Evolutionary conservation across 2,113 vertebrate genomes (phyloP).

Genomic region (Xyliphius kryptos): DNA sequence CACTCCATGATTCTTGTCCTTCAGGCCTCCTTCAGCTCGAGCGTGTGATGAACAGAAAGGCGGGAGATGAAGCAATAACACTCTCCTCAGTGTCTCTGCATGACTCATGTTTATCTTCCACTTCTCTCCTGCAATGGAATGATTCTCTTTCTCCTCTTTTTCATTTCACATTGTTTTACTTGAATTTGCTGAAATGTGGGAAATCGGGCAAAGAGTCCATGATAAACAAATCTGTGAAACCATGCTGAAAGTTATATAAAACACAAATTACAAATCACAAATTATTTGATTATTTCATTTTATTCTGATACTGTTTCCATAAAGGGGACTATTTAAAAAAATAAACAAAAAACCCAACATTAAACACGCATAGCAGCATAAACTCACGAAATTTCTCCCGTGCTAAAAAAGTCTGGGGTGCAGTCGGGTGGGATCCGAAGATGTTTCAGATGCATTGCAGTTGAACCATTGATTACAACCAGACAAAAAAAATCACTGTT

Average conservation of each 20-base stretch:
- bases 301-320: no score
- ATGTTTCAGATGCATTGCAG: no score
- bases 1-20: not conserved
- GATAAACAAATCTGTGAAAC: no score
- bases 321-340: no score
- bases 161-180: conserved; percentile 11
- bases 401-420: no score
- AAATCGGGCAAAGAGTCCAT: conserved; percentile 12
- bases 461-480: no score
- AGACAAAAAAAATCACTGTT: no score
- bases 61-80: conserved; percentile 33
- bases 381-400: no score
- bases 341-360: no score
- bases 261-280: not conserved
- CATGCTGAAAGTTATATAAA: no score
- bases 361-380: no score
- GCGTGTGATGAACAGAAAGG: conserved; percentile 24
- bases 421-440: no score
- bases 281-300: conserved; percentile 1
- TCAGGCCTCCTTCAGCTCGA: conserved; percentile 10
- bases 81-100: not conserved
- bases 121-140: conserved; percentile 7
- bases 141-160: conserved; percentile 19
- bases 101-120: conserved; percentile 20
- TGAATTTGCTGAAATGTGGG: conserved; percentile 17